Base-by-base conservation (phyloP, 2,797 vertebrate species). In the Cossypha caffra region DNA sequence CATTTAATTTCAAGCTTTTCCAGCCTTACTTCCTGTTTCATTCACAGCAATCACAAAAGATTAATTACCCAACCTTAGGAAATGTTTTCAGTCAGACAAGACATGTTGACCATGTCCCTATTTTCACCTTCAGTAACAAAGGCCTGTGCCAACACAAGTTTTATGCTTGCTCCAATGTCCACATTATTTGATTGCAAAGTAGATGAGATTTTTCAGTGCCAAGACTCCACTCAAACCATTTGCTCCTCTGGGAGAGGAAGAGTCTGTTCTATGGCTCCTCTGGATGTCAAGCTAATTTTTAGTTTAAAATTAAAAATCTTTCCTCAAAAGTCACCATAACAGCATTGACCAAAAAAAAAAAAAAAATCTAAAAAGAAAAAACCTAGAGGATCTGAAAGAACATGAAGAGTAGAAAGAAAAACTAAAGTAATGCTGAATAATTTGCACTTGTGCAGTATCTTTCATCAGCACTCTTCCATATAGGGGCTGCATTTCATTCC, bases 11-110 rank as follows among this genome's bases (percentile, higher is more conserved):
- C 92, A 95, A 91, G 51, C 43, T 90, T 31, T 83, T 71, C 54
- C 81, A 90, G 57, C 54, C 73, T 90, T 76, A 88, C 82, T 96
- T 91, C 76, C 82, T 43, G 43, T 75, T 93, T 88, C 62, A 40
- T 79, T 92, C 79, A 68, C 51, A 84, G 85, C 35, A 77, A 82
- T 92, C 71, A 73, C 55, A 74, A 62, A 86, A 85, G 42, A 76
- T 26, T 13, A 76, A 89, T 86, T 92, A 87, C 51, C 71, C 43
- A 93, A 76, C 61, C 62, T 52, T 55, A 86, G 52, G 75, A 93
- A 92, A 87, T 3, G 82, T 51, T 92, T 94, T 86, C 86, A 87
- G 61, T 74, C 25, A 11, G 54, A 90, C 2, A 0, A 90, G 73
- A 64, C 57, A 82, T 1, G 55, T 16, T 68, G 40, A 93, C 88